A percentile compares a stretch with the other conserved stretches of the same genome.
phyloP scores from a whole-genome alignment of 2,888 invertebrate genomes.

The Bhutanitis thaidina region DNA sequence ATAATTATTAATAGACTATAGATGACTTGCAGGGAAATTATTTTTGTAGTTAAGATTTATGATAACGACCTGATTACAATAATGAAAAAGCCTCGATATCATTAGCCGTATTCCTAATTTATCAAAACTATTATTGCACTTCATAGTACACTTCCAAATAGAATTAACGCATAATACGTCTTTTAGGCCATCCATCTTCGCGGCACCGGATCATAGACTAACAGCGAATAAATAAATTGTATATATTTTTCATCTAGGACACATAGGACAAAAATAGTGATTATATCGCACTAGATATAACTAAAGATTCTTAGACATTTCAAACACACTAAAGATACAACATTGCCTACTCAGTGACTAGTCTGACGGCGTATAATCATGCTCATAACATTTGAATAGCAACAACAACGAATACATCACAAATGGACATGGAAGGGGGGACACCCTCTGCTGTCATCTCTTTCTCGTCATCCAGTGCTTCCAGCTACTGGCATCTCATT shows the following conservation, averaged over 20 bases:
- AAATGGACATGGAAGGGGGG: constrained; percentile 28
- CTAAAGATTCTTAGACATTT: constrained; percentile 73
- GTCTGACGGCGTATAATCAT: constrained; percentile 69
- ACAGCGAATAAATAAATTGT: constrained; percentile 64
- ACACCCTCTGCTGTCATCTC: constrained; percentile 2
- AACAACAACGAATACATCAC: constrained; percentile 70
- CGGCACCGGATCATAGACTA: constrained; percentile 18
- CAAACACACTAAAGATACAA: constrained; percentile 72
- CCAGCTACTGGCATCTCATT: background rate
- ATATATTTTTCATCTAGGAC: constrained; percentile 53
- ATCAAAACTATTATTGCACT: constrained; percentile 62
- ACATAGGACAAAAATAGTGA: constrained; percentile 62
- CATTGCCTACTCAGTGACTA: constrained; percentile 76
- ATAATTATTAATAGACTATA: no score
- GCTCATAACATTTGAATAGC: constrained; percentile 65
- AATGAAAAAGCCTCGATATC: constrained; percentile 47
- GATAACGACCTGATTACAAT: background rate
- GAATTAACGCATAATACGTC: constrained; percentile 14
- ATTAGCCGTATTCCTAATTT: constrained; percentile 55
- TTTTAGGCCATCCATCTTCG: constrained; percentile 28
- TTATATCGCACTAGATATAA: constrained; percentile 70
- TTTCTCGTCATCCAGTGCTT: background rate
- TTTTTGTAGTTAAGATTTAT: no score
- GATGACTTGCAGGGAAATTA: no score
- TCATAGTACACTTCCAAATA: constrained; percentile 36